Conservation (phyloP, 53 echinoderm and acorn worm species). For the Hippasteria phrygiana region DNA sequence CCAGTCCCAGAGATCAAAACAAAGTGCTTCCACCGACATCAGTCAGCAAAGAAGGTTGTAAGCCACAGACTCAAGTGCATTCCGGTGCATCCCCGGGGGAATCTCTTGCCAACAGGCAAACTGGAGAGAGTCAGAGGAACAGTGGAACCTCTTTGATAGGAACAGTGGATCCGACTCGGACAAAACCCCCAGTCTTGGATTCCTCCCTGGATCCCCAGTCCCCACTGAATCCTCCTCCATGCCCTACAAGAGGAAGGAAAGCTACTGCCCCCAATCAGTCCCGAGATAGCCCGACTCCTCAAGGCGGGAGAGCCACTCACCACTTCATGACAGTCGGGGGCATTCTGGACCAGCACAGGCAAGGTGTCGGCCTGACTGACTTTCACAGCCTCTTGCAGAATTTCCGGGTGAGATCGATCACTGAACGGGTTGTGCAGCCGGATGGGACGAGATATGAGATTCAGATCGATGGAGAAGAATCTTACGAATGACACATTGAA, state of each 20-base stretch:
- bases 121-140: neutral
- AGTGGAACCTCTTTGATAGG: neutral
- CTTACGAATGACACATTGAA: neutral
- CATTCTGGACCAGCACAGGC: conserved; percentile 44
- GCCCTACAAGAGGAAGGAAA: neutral
- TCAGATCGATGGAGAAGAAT: conserved; percentile 60
- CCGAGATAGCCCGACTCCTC: neutral
- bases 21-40: neutral
- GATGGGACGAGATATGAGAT: conserved; percentile 62
- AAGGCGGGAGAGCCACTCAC: neutral
- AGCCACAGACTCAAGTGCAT: neutral
- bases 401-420: conserved; percentile 50
- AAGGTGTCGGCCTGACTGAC: conserved; percentile 39
- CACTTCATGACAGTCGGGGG: conserved; percentile 25
- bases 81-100: neutral
- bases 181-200: neutral
- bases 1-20: conserved; percentile 9
- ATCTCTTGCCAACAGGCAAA: neutral
- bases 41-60: neutral
- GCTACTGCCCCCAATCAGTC: neutral
- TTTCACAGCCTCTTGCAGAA: conserved; percentile 35
- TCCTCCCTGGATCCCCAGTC: neutral
- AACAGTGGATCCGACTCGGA: neutral
- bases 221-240: neutral
- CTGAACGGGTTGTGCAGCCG: conserved; percentile 59